These are phyloP conservation scores for Sebastes wilsoni DNA, from an alignment of 2,797 vertebrate species.

Conservation along the genomic window DNA sequence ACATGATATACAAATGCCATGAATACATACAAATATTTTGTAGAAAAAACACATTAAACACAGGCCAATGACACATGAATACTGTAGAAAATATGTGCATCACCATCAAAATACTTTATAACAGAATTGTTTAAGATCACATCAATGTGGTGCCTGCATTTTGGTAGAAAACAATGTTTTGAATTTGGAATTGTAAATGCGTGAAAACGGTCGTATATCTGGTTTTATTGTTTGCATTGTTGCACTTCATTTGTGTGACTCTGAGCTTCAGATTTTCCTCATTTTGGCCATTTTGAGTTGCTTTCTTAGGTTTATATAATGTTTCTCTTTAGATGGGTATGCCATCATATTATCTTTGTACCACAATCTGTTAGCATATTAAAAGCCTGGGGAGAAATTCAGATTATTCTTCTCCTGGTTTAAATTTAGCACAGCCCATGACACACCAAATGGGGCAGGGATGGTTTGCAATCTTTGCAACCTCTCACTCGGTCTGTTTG, in stretches of 20 bases:
- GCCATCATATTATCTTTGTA: conserved; percentile 28
- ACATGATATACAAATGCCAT: not conserved
- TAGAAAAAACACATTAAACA: not conserved
- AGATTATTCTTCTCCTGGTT: conserved; percentile 59
- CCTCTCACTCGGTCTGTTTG: conserved; percentile 65
- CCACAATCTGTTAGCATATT: conserved; percentile 39
- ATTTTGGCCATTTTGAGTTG: not conserved
- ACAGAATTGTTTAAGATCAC: not conserved
- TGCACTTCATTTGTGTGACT: not conserved
- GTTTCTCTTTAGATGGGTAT: conserved; percentile 6
- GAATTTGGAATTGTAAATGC: not conserved
- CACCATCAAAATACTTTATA: not conserved
- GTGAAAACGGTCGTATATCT: not conserved
- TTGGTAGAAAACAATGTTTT: not conserved
- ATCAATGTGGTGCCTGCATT: not conserved
- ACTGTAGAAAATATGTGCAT: not conserved
- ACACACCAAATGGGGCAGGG: conserved; percentile 63
- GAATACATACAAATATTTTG: not conserved
- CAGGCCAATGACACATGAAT: not conserved
- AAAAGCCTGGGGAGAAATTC: conserved; percentile 52
- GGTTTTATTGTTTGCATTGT: not conserved
- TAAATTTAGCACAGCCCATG: conserved; percentile 70
- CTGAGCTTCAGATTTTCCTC: not conserved
- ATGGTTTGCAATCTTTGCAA: conserved; percentile 58
- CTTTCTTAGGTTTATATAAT: conserved; percentile 15